Evolutionary conservation across 2,888 invertebrate species (phyloP).

Genomic region (Blastobasis lacticolella): DNA sequence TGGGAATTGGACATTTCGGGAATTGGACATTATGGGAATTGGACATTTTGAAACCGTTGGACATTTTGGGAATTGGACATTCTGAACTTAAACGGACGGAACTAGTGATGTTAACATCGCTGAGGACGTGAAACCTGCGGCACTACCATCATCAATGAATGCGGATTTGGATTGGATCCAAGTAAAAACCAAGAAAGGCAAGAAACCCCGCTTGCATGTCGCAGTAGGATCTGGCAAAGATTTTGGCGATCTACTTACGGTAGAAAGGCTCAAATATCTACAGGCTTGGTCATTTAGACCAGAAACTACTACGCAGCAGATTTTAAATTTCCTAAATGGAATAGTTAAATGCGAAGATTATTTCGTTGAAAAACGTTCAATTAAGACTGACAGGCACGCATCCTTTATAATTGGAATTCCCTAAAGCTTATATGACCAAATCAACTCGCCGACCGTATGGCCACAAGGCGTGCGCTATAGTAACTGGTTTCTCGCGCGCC

Average conservation of each 20-base stretch:
- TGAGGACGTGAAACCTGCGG: no score
- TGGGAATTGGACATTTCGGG: no score
- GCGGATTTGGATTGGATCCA: no score
- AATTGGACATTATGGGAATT: no score
- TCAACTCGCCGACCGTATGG: slow-evolving; percentile 1
- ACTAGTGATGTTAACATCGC: no score
- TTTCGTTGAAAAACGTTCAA: background rate
- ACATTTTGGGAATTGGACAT: no score
- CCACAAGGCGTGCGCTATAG: background rate
- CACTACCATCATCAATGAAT: no score
- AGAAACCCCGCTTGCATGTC: background rate
- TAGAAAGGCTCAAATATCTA: background rate
- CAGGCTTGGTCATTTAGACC: slow-evolving; percentile 2
- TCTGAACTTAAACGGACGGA: no score
- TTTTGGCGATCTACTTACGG: background rate
- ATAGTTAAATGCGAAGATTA: background rate
- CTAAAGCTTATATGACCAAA: background rate
- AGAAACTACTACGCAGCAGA: background rate
- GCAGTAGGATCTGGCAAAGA: background rate
- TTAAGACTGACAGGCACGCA: background rate
- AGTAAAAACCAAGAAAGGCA: no score
- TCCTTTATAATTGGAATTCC: slow-evolving; percentile 3
- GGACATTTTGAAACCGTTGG: no score
- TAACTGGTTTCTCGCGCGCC: background rate
- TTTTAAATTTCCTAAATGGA: background rate